Percentiles rank a stretch among this genome's conserved stretches.
These are phyloP conservation scores for Asteroscopus sphinx DNA, from an alignment of 2,888 invertebrate species.

Conservation along the genomic window DNA sequence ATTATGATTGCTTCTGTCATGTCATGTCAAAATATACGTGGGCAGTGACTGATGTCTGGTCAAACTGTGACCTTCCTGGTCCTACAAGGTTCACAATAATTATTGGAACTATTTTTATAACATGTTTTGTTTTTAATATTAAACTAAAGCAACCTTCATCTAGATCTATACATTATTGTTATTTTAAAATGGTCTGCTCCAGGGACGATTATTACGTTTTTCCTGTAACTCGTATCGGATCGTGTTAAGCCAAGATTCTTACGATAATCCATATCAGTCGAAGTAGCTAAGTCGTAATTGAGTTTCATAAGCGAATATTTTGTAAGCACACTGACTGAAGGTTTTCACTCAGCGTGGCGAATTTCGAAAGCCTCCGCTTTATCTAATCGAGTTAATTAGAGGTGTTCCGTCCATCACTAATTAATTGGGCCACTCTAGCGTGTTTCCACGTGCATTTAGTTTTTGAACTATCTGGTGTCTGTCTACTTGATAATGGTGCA, in stretches of 20 bases:
- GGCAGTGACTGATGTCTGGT: conserved; percentile 38
- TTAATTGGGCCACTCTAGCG: conserved; percentile 62
- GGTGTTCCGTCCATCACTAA: conserved; percentile 51
- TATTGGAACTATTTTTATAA: conserved; percentile 41
- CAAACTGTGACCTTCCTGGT: conserved; percentile 33
- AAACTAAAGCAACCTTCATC: conserved; percentile 39
- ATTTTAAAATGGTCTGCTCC: conserved; percentile 9
- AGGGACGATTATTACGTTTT: conserved; percentile 24
- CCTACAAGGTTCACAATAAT: conserved; percentile 39
- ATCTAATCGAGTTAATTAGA: conserved; percentile 74
- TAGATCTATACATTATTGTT: conserved; percentile 20
- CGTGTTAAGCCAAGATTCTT: conserved; percentile 23
- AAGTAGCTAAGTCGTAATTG: conserved; percentile 7
- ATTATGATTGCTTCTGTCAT: conserved; percentile 46
- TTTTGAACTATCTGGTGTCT: conserved; percentile 8
- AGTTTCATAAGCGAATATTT: conserved; percentile 54
- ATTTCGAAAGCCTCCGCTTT: conserved; percentile 72
- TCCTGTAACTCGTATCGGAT: conserved; percentile 28
- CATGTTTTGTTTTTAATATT: conserved; percentile 29
- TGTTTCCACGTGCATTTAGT: conserved; percentile 47
- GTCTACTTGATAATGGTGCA: background rate
- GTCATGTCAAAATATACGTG: conserved; percentile 34
- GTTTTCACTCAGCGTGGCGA: conserved; percentile 63
- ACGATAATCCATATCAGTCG: conserved; percentile 15
- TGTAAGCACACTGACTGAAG: conserved; percentile 61